Evolutionary conservation across 2,888 invertebrate species (phyloP), one percentile per base, ranked within the genome.

Genomic region (Conchocele bisecta): DNA sequence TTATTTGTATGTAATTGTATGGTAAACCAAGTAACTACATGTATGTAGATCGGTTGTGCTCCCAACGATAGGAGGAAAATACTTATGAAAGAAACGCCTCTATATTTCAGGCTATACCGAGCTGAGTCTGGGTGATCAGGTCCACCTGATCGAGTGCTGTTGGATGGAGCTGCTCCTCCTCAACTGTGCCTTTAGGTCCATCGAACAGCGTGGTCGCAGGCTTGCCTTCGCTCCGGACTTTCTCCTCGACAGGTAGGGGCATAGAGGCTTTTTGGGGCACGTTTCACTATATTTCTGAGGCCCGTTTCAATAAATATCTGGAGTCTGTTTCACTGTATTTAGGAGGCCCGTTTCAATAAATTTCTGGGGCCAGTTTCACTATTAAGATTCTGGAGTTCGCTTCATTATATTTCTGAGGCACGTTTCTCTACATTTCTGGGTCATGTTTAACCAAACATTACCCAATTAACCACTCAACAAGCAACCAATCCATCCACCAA

Each of bases 111-210:
- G 88, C 28, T 89, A 89, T 73, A 85, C 86, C 60, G 86, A 87
- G 39, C 61, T 89, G 54, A 83, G 83, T 37, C 71, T 90, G 28
- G 83, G 86, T 68, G 89, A 89, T 71, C 88, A 89, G 54, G 87
- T 89, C 7, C 88, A 89, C 53, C 75, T 89, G 51, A 87, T 90
- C 17, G 89, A 89, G 67, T 86, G 85, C 50, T 87, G 87, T 64
- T 90, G 89, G 89, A 86, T 89, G 83, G 90, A 90, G 61, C 76
- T 89, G 6, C 71, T 89, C 0, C 63, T 89, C 13, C 79, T 89
- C 5, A 88, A 88, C 76, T 85, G 85, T 80, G 85, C 88, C 69
- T 89, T 85, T 75, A 79, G 87, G 26, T 89, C 89, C n/a, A 85
- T 88, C 81, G 83, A 84, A 42, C 80, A 85, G 54, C 79, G 83